phyloP scores from a whole-genome alignment of 2,797 vertebrate genomes.

The Gallinago nigripennis region DNA sequence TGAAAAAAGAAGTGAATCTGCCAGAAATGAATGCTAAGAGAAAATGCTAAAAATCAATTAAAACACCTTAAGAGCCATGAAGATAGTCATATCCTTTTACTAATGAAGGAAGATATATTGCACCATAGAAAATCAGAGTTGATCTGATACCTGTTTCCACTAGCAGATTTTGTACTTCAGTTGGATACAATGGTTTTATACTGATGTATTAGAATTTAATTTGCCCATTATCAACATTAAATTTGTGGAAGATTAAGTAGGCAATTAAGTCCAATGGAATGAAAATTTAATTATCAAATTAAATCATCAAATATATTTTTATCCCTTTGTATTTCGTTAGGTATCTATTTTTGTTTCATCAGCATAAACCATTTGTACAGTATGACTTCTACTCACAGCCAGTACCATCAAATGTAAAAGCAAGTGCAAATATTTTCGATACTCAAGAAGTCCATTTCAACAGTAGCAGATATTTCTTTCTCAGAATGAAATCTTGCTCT shows the following conservation, averaged over 20 bases:
- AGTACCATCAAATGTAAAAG: not conserved
- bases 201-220: conserved; percentile 2
- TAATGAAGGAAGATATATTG: not conserved
- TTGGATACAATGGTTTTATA: not conserved
- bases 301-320: not conserved
- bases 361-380: not conserved
- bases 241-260: not conserved
- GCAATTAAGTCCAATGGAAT: not conserved
- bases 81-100: not conserved
- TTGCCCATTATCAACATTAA: not conserved
- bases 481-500: not conserved
- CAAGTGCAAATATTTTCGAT: not conserved
- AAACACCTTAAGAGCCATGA: not conserved
- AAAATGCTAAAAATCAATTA: conserved; percentile 39
- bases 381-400: not conserved
- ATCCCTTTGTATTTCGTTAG: not conserved
- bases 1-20: conserved; percentile 19
- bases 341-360: not conserved
- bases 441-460: not conserved
- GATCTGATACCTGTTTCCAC: not conserved
- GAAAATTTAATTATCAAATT: not conserved
- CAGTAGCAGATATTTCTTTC: not conserved
- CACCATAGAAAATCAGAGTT: not conserved
- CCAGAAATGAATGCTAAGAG: not conserved
- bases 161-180: conserved; percentile 3